These are phyloP conservation scores for Ectobius pallidus DNA, from an alignment of 2,888 invertebrate genomes.

Conservation along the genomic window DNA sequence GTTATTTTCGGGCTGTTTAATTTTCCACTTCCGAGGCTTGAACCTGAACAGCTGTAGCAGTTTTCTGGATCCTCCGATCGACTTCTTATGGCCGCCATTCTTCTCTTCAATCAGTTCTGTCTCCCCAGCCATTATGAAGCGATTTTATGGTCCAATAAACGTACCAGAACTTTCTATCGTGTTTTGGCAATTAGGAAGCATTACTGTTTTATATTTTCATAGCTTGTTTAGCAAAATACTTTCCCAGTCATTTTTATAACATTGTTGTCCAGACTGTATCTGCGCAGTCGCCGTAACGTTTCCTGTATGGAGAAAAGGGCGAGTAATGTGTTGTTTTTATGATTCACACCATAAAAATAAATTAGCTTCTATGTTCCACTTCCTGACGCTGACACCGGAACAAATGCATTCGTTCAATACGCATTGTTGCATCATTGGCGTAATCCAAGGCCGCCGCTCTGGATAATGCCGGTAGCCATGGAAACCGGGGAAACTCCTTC, in stretches of 20 bases:
- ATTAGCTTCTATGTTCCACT: neutral
- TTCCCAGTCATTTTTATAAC: too few relatives aligned
- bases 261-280: too few relatives aligned
- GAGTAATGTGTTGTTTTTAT: neutral
- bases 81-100: conserved; percentile 10
- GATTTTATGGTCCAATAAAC: neutral
- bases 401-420: neutral
- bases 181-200: too few relatives aligned
- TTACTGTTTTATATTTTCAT: too few relatives aligned
- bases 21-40: neutral
- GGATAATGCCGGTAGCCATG: conserved; percentile 7
- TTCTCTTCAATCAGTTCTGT: neutral
- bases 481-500: too few relatives aligned
- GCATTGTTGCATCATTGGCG: neutral
- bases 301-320: neutral
- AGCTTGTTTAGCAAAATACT: too few relatives aligned
- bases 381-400: neutral
- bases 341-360: conserved; percentile 1
- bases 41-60: neutral
- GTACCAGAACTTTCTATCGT: too few relatives aligned
- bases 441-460: neutral
- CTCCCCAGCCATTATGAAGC: neutral
- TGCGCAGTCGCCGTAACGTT: neutral
- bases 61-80: neutral
- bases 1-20: neutral